Evolutionary conservation across 2,113 vertebrate genomes (phyloP), one percentile per base, ranked within the genome.

Genomic region (Ramphastos sulfuratus): DNA sequence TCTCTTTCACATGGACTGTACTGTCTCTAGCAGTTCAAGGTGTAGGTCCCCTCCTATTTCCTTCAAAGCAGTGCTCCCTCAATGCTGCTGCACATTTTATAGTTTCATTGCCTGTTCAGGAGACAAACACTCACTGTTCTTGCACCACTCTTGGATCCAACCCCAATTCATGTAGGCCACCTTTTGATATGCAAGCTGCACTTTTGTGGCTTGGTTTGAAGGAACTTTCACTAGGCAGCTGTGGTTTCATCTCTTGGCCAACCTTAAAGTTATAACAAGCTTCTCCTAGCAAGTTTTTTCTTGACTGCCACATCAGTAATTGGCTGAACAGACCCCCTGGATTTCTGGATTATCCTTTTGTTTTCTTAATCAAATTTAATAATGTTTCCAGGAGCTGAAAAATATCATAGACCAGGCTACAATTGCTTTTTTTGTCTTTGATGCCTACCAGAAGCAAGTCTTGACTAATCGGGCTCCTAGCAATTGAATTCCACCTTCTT

Each of bases 401-500:
- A 84, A 74, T 77, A 81, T 74, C 72, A 52, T 31, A 77, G 67
- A 66, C 18, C 30, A 37, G 86, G 61, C 65, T 92, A 35, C 65
- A 67, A 65, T 44, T 61, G 27, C 19, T 63, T 90, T 89, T 39
- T 87, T 73, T 91, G 56, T 44, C 73, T 94, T 82, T 88, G 88
- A 75, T 84, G 77, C 44, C 90, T 94, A 69, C 65, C 86, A 94
- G 92, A 91, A 85, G 69, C 85, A 39, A 82, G 42, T 64, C 61
- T 93, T 74, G 46, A 42, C 76, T 59, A 37, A 77, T 2, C 78
- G 65, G 44, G 42, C 70, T 90, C 70, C 82, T 90, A 90, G 66
- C 33, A 86, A 88, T 58, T 48, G 37, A 74, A 90, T 96, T 92
- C 80, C 90, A 93, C 66, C 31, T 94, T 88, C 81, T 33, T 50